These are phyloP conservation scores for Notarius lentiginosus DNA, from an alignment of 2,113 vertebrate species.

Conservation along the genomic window DNA sequence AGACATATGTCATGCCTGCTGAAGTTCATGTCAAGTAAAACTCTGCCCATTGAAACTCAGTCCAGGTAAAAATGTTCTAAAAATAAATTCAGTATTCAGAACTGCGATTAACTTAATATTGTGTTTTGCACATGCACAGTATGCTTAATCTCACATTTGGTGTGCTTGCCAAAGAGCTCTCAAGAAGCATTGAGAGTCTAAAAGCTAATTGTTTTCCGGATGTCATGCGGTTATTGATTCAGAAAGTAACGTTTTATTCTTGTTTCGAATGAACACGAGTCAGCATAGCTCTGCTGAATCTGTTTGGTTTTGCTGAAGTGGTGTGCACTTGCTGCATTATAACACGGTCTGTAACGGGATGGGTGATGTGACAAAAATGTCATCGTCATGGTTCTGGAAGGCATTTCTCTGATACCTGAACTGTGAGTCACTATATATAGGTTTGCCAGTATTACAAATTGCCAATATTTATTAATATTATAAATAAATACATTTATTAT, in stretches of 20 bases:
- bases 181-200: background rate
- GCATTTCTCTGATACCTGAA: background rate
- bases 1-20: too few species aligned
- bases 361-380: background rate
- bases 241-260: background rate
- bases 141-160: background rate
- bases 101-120: background rate
- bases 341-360: background rate
- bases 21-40: background rate
- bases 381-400: background rate
- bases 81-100: background rate
- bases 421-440: background rate
- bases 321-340: background rate
- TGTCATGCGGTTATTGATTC: constrained; percentile 7
- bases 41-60: background rate
- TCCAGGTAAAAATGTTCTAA: background rate
- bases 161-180: background rate
- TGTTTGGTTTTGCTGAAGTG: background rate
- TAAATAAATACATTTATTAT: too few species aligned
- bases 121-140: background rate
- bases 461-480: too few species aligned
- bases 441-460: too few species aligned
- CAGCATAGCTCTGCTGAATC: background rate
- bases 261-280: background rate
- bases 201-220: background rate